Conservation (phyloP, 2,888 invertebrate species). For the Parnassius apollo region DNA sequence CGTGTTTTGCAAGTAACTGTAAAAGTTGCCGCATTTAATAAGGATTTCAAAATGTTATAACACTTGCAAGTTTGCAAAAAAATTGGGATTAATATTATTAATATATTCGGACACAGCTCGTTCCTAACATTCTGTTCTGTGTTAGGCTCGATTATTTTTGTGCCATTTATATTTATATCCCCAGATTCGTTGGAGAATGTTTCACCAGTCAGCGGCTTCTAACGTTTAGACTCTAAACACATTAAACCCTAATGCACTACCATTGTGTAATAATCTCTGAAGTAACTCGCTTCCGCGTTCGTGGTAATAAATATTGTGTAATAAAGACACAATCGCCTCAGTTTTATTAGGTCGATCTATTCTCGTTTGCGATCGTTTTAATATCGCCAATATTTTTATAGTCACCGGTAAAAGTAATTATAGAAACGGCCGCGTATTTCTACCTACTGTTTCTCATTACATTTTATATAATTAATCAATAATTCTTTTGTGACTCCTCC, state of each 20-base stretch:
- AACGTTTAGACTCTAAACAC: not conserved
- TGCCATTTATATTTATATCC: not conserved
- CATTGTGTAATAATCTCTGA: constrained; percentile 56
- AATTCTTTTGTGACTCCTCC: no score
- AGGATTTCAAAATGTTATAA: no score
- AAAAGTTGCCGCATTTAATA: no score
- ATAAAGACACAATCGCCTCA: constrained; percentile 51
- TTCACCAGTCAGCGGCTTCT: not conserved
- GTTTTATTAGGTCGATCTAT: constrained; percentile 72
- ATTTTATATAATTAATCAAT: no score
- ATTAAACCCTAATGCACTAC: not conserved
- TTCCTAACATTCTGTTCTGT: not conserved
- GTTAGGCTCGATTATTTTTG: not conserved
- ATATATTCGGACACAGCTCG: no score
- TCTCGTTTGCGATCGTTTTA: constrained; percentile 51
- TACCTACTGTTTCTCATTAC: no score
- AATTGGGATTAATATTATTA: no score
- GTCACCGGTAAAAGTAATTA: not conserved
- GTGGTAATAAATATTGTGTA: constrained; percentile 46
- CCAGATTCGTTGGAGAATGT: constrained; percentile 9
- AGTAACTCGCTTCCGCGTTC: constrained; percentile 52
- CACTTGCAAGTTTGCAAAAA: no score
- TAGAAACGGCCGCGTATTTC: no score
- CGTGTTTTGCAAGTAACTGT: no score
- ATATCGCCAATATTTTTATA: constrained; percentile 9